Evolutionary conservation across 2,113 vertebrate genomes (phyloP).

Genomic region (Alethe castanea): DNA sequence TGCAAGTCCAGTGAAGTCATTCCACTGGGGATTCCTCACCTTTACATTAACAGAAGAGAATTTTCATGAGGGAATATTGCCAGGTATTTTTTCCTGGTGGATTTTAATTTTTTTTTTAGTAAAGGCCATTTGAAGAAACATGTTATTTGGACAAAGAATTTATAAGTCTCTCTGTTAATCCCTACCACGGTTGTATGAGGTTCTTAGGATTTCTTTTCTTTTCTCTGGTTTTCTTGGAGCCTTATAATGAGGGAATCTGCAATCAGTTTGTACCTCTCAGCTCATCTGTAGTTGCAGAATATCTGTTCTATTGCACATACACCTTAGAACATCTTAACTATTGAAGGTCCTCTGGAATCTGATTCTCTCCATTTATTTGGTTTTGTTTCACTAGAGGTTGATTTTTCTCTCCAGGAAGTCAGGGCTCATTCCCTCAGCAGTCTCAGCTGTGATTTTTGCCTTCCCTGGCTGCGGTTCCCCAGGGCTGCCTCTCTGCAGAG

Average conservation of each 20-base stretch:
- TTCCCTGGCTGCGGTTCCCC: background rate
- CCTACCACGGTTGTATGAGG: background rate
- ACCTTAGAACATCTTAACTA: background rate
- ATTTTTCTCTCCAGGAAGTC: background rate
- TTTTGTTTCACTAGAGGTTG: background rate
- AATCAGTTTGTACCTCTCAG: background rate
- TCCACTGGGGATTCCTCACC: background rate
- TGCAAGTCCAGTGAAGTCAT: background rate
- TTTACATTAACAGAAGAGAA: background rate
- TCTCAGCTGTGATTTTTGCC: background rate
- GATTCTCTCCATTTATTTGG: background rate
- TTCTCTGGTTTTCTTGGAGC: background rate
- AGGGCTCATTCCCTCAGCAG: background rate
- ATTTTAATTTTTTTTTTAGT: background rate
- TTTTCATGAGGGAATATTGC: background rate
- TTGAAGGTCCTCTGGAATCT: background rate
- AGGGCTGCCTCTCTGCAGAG: background rate
- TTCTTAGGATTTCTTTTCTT: background rate
- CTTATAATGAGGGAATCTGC: background rate
- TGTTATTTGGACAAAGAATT: background rate
- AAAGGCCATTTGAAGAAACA: background rate
- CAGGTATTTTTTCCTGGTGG: background rate
- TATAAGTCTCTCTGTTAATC: background rate
- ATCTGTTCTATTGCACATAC: background rate
- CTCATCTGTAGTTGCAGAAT: background rate